These are phyloP conservation scores for Adoxophyes honmai DNA, from an alignment of 1,140 invertebrate species.

Conservation along the genomic window DNA sequence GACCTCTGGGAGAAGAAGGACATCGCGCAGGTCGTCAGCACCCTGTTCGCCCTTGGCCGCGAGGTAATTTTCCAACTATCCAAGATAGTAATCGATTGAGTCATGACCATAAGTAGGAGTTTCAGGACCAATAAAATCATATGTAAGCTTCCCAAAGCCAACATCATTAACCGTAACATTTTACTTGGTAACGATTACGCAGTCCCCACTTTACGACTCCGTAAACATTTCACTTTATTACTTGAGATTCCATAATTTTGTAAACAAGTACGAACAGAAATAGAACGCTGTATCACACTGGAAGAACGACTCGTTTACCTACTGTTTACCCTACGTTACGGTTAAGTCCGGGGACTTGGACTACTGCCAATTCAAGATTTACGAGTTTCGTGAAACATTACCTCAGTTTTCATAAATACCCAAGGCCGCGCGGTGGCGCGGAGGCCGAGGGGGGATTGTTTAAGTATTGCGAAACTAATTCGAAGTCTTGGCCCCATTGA, in stretches of 20 bases:
- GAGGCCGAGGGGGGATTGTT: slow-evolving; percentile 29
- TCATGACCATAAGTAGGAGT: no score
- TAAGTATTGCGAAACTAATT: slow-evolving; percentile 18
- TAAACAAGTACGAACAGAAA: not conserved
- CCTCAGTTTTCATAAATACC: slow-evolving; percentile 69
- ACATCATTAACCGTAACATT: not conserved
- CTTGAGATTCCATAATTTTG: not conserved
- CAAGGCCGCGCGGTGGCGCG: slow-evolving; percentile 40
- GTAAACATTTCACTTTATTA: slow-evolving; percentile 2
- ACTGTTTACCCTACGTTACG: slow-evolving; percentile 52
- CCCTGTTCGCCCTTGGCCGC: slow-evolving; percentile 94
- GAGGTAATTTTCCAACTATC: no score
- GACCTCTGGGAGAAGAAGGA: slow-evolving; percentile 97
- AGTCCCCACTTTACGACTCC: not conserved
- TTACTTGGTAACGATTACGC: not conserved
- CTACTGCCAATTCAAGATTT: slow-evolving; percentile 61
- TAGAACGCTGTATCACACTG: not conserved
- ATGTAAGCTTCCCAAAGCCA: not conserved
- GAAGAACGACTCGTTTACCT: slow-evolving; percentile 39
- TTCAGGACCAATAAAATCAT: not conserved
- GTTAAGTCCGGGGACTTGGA: slow-evolving; percentile 52
- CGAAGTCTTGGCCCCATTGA: not conserved
- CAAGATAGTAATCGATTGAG: not conserved
- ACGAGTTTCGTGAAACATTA: slow-evolving; percentile 63
- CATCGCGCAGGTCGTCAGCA: slow-evolving; percentile 94